Evolutionary conservation across 2,888 invertebrate species (phyloP).

Genomic region (Ceramica pisi): DNA sequence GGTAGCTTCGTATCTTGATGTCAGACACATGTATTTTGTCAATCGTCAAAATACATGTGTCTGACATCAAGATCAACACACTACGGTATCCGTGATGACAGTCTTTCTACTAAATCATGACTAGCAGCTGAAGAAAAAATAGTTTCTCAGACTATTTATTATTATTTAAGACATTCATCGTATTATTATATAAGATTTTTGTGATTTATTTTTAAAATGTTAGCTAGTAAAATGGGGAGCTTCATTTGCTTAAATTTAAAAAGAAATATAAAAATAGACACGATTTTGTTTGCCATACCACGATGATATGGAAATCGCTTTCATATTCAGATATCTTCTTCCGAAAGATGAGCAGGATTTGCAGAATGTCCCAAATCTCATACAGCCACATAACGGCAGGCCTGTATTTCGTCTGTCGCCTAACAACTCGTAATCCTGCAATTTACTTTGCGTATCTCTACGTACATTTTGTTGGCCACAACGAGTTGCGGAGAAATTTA

Average conservation of each 20-base stretch:
- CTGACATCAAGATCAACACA: too few species aligned
- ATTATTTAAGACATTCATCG: background rate
- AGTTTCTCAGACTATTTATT: background rate
- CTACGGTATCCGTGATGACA: background rate
- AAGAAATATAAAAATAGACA: background rate
- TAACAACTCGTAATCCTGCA: slow-evolving; percentile 41
- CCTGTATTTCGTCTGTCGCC: slow-evolving; percentile 28
- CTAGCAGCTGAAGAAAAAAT: too few species aligned
- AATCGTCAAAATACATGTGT: too few species aligned
- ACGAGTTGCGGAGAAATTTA: slow-evolving; percentile 49
- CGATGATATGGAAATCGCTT: background rate
- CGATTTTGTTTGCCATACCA: background rate
- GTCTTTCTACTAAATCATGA: too few species aligned
- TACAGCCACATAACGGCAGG: background rate
- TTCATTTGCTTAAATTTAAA: too few species aligned
- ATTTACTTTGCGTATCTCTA: slow-evolving; percentile 47
- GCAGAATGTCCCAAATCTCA: slow-evolving; percentile 36
- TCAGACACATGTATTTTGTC: background rate
- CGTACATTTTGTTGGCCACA: slow-evolving; percentile 45
- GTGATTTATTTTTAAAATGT: background rate
- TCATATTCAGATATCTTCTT: background rate
- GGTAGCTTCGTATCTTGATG: slow-evolving; percentile 3
- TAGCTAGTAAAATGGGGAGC: too few species aligned
- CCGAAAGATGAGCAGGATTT: slow-evolving; percentile 9
- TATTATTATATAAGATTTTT: too few species aligned